Conservation (phyloP, 1,140 invertebrate genomes). For the Drosophila nannoptera region DNA sequence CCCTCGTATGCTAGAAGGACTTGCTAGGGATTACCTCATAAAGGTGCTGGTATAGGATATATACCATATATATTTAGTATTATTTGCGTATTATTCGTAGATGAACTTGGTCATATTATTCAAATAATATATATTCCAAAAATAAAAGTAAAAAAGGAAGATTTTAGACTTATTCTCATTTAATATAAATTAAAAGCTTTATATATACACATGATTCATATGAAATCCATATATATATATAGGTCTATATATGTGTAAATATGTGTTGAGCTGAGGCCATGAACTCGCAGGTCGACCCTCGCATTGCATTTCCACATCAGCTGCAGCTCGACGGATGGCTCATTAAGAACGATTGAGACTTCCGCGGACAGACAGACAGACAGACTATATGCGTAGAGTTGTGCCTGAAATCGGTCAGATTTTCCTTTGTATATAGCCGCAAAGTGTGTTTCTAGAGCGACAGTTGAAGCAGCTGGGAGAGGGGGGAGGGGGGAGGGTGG, state of each 20-base stretch:
- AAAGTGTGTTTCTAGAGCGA: conserved; percentile 27
- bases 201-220: no score
- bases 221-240: no score
- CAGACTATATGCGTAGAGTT: background rate
- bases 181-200: no score
- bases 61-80: background rate
- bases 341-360: conserved; percentile 73
- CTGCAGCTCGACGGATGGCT: conserved; percentile 23
- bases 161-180: no score
- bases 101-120: no score
- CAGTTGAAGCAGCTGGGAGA: no score
- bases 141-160: no score
- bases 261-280: no score
- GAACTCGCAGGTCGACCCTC: background rate
- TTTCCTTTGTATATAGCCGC: background rate
- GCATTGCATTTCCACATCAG: background rate
- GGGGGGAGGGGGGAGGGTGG: background rate
- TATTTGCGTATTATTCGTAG: no score
- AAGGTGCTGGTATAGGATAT: background rate
- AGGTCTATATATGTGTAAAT: no score
- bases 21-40: background rate
- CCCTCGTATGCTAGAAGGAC: no score
- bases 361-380: conserved; percentile 35
- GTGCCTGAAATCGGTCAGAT: background rate
- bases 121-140: no score